These are phyloP conservation scores for Polyergus mexicanus DNA, from an alignment of 1,140 invertebrate genomes.

Conservation along the genomic window DNA sequence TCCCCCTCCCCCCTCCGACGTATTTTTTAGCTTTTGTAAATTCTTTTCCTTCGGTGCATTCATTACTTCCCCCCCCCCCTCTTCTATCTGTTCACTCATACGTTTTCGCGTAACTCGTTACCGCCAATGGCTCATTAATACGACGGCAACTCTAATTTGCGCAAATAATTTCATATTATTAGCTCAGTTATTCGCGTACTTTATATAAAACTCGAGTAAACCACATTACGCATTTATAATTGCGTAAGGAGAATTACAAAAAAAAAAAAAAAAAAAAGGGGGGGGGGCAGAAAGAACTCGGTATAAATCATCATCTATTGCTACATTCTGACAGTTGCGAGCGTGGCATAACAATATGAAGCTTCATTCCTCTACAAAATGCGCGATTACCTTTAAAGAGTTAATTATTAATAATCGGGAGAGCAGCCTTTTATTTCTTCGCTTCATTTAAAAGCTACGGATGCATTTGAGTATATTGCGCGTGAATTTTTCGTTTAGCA, in stretches of 20 bases:
- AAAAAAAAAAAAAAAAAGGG: slow-evolving; percentile 15
- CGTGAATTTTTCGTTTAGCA: slow-evolving; percentile 24
- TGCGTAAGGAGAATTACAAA: neutral
- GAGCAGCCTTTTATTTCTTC: slow-evolving; percentile 38
- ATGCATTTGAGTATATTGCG: slow-evolving; percentile 32
- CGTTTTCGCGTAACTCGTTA: slow-evolving; percentile 36
- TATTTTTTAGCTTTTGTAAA: slow-evolving; percentile 41
- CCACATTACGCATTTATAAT: neutral
- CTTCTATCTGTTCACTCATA: neutral
- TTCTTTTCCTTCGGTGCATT: slow-evolving; percentile 58
- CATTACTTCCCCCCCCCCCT: neutral
- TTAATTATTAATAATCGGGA: slow-evolving; percentile 39
- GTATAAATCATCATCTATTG: slow-evolving; percentile 26
- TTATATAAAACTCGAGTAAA: slow-evolving; percentile 8
- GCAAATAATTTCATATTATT: slow-evolving; percentile 29
- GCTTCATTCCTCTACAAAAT: slow-evolving; percentile 25
- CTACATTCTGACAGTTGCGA: slow-evolving; percentile 29
- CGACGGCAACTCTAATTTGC: slow-evolving; percentile 26
- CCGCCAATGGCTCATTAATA: slow-evolving; percentile 42
- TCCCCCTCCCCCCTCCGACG: neutral
- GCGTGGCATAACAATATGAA: slow-evolving; percentile 16
- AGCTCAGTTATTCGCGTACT: slow-evolving; percentile 22
- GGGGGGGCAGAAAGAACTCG: neutral
- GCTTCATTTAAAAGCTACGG: slow-evolving; percentile 32
- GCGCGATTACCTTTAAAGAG: slow-evolving; percentile 35